phyloP scores from a whole-genome alignment of 2,797 vertebrate species.

The Eospalax fontanierii region DNA sequence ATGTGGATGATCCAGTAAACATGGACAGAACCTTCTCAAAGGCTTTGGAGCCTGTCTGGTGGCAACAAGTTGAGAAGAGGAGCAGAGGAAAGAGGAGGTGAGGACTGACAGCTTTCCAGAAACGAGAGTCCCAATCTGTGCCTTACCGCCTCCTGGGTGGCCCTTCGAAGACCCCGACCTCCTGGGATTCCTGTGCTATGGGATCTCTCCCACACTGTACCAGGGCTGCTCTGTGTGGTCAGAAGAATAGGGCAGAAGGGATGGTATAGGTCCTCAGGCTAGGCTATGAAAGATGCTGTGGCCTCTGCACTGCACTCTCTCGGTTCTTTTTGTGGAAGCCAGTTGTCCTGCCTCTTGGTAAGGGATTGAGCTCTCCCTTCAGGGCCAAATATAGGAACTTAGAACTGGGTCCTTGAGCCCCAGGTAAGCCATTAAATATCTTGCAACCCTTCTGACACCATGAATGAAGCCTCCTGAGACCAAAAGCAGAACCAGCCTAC shows the following conservation, averaged over 20 bases:
- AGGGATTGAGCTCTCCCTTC: neutral
- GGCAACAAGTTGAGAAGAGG: constrained; percentile 9
- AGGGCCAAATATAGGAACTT: neutral
- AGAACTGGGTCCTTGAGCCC: neutral
- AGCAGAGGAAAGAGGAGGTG: neutral
- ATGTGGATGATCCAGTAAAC: neutral
- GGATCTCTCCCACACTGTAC: neutral
- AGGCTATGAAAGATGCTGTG: neutral
- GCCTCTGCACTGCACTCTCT: neutral
- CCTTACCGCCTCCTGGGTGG: neutral
- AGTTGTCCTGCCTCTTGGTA: neutral
- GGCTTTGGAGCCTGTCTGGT: neutral
- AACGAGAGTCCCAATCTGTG: neutral
- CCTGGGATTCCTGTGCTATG: neutral
- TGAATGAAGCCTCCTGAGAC: neutral
- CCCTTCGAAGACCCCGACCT: neutral
- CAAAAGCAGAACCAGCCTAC: neutral
- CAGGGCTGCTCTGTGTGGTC: neutral
- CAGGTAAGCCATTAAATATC: too few species aligned
- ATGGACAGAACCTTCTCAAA: neutral
- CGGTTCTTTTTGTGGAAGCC: neutral
- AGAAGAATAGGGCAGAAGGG: neutral
- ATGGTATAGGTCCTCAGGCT: neutral
- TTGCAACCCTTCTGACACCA: neutral
- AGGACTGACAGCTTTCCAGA: neutral